Percentiles rank a stretch among this genome's conserved stretches.
These are phyloP conservation scores for Agonopterix arenella DNA, from an alignment of 2,888 invertebrate species.

Conservation along the genomic window DNA sequence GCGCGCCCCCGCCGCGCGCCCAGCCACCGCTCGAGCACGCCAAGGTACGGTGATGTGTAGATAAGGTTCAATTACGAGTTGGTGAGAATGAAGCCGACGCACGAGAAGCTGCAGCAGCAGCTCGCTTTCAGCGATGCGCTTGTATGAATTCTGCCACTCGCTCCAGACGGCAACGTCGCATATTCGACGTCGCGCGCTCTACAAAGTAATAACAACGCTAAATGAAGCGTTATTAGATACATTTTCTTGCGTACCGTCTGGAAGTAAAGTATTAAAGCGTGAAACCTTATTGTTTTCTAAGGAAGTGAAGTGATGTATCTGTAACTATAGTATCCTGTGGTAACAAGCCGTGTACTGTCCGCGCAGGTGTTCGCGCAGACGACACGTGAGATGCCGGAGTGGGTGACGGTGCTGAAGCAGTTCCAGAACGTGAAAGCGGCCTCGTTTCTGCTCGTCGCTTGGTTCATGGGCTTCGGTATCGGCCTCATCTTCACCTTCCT, in stretches of 20 bases:
- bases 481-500: constrained; percentile 99
- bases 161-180: too few relatives aligned
- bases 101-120: constrained; percentile 90
- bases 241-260: too few relatives aligned
- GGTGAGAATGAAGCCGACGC: constrained; percentile 77
- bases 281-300: too few relatives aligned
- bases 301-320: too few relatives aligned
- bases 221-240: too few relatives aligned
- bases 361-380: constrained; percentile 90
- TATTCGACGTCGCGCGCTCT: too few relatives aligned
- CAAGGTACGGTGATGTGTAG: constrained; percentile 36
- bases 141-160: too few relatives aligned
- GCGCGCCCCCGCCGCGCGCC: constrained; percentile 59
- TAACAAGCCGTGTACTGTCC: background rate
- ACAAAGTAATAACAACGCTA: too few relatives aligned
- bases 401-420: constrained; percentile 93
- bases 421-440: constrained; percentile 94
- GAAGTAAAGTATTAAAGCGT: too few relatives aligned
- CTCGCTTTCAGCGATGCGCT: constrained; percentile 70
- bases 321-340: too few relatives aligned
- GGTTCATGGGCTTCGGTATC: constrained; percentile 99
- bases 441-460: constrained; percentile 95
- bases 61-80: constrained; percentile 82
- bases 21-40: constrained; percentile 39
- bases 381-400: constrained; percentile 93